These are phyloP conservation scores for Gymnocypris eckloni DNA, from an alignment of 2,797 vertebrate genomes.

Conservation along the genomic window DNA sequence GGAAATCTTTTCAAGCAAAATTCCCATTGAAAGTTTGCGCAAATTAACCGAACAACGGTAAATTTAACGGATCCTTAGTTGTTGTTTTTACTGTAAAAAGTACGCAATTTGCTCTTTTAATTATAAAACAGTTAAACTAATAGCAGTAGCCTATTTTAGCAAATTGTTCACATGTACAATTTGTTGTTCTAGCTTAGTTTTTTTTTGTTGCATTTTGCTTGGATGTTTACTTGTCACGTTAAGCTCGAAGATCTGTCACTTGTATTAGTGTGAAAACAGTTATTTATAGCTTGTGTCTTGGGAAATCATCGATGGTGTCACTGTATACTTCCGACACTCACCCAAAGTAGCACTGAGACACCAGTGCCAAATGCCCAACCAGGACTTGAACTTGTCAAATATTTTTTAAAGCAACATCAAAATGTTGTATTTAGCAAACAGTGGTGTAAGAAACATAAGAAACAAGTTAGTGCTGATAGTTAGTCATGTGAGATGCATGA, in stretches of 20 bases:
- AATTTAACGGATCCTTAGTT: background rate
- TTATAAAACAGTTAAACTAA: background rate
- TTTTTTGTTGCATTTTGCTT: background rate
- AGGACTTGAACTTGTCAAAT: slow-evolving; percentile 35
- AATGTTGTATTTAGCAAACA: slow-evolving; percentile 13
- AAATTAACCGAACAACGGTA: background rate
- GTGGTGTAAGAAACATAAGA: background rate
- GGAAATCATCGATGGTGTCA: slow-evolving; percentile 41
- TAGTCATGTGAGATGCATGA: background rate
- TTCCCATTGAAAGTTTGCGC: background rate
- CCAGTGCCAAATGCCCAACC: slow-evolving; percentile 27
- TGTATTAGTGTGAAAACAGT: slow-evolving; percentile 6
- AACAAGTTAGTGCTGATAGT: background rate
- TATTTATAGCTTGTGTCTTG: slow-evolving; percentile 45
- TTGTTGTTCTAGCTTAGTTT: background rate
- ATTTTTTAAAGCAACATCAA: slow-evolving; percentile 3
- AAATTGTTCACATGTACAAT: background rate
- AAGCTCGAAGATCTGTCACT: background rate
- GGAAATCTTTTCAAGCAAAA: background rate
- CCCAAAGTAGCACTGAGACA: slow-evolving; percentile 29
- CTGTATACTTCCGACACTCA: slow-evolving; percentile 40
- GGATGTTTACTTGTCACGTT: background rate
- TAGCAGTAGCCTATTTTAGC: background rate
- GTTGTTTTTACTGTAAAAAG: background rate
- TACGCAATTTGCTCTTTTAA: background rate